phyloP scores from a whole-genome alignment of 2,888 invertebrate genomes.

The Eupelmus urozonus region DNA sequence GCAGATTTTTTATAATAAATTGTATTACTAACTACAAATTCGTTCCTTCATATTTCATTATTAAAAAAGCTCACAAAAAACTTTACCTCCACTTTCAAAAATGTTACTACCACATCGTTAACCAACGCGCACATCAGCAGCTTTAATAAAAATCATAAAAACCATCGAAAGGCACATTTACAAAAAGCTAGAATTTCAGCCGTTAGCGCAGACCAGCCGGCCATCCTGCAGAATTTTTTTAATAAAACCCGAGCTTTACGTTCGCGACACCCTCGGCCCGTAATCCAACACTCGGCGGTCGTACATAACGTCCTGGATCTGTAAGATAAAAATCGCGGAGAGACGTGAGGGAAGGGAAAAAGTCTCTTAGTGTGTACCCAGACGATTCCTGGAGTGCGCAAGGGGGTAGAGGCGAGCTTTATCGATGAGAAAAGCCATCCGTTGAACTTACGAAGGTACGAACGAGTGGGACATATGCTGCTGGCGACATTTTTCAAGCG shows the following conservation, averaged over 20 bases:
- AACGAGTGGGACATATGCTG: slow-evolving; percentile 33
- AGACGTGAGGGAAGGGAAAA: not conserved
- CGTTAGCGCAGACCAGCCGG: too few relatives aligned
- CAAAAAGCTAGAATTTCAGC: too few relatives aligned
- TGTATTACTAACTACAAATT: too few relatives aligned
- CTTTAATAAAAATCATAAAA: too few relatives aligned
- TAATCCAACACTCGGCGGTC: slow-evolving; percentile 10
- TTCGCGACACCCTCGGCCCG: not conserved
- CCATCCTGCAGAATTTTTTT: slow-evolving; percentile 29
- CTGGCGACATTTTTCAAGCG: slow-evolving; percentile 45
- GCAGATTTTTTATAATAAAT: too few relatives aligned
- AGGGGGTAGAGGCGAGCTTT: slow-evolving; percentile 5
- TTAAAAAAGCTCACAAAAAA: too few relatives aligned
- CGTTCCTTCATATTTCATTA: too few relatives aligned
- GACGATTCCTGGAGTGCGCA: not conserved
- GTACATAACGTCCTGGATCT: slow-evolving; percentile 3
- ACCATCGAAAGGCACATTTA: too few relatives aligned
- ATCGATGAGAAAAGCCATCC: slow-evolving; percentile 16
- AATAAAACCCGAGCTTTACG: slow-evolving; percentile 29
- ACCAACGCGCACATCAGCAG: too few relatives aligned
- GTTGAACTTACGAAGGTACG: slow-evolving; percentile 1
- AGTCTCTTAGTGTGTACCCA: not conserved
- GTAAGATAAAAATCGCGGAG: slow-evolving; percentile 27
- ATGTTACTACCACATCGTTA: too few relatives aligned
- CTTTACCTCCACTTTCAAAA: too few relatives aligned